Evolutionary conservation across 1,140 invertebrate genomes (phyloP), one percentile per base, ranked within the genome.

Genomic region (Bombus sylvicola): DNA sequence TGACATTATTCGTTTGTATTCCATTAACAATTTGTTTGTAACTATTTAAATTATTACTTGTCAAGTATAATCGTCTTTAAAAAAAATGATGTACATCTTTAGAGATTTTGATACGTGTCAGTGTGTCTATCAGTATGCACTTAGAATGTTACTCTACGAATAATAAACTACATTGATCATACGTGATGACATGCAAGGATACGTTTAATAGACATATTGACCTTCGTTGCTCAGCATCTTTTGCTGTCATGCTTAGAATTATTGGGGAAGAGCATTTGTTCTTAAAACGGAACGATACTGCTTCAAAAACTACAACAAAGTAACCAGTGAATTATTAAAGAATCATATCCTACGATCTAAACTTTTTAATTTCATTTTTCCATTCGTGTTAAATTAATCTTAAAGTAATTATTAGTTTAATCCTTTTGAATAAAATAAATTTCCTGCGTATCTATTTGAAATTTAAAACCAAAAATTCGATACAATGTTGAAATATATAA

Each of bases 111-210:
- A 78, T 47, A 81, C 47, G 31, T 79, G 69, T 86, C 31, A 34
- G 8, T 68, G 22, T 4, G 18, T 37, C 86, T 75, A 39, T 83
- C 74, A 83, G 68, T 82, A 85, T 85, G 76, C 86, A 79, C 71
- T 69, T 87, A 84, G 85, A 72, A 76, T 85, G 72, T 84, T 91
- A 82, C 82, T 90, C 78, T 69, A 62, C 71, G 89, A 89, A 90
- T 92, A 90, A 91, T 47, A 89, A 92, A 92, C 89, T 92, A 87
- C 87, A 85, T 91, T 81, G 88, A 75, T 90, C 84, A 90, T 77
- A 87, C 93, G 93, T 94, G 93, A 93, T 89, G 72, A 93, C 91
- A 94, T 91, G 92, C 91, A 91, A 94, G 92, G 91, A 93, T 93
- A 72, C 59, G 37, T 80, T 59, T 78, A 57, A 72, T 66, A 81